Evolutionary conservation across 2,113 vertebrate genomes (phyloP).

Genomic region (Pimephales promelas): DNA sequence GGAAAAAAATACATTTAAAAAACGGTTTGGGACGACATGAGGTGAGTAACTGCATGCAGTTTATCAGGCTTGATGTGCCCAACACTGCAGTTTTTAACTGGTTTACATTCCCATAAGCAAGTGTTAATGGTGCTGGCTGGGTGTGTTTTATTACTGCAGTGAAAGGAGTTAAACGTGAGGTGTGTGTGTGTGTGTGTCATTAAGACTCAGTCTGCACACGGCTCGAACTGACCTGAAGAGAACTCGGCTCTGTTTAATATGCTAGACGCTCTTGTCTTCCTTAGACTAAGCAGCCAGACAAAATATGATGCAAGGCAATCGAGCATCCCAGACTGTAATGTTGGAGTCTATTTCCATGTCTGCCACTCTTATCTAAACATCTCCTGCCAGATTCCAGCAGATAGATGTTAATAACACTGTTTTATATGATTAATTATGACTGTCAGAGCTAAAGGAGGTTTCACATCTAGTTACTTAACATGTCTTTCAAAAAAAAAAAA

Average conservation of each 20-base stretch:
- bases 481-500: conserved; percentile 20
- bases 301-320: conserved; percentile 37
- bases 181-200: conserved; percentile 2
- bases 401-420: conserved; percentile 29
- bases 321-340: conserved; percentile 24
- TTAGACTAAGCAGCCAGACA: conserved; percentile 36
- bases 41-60: conserved; percentile 16
- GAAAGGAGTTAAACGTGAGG: conserved; percentile 14
- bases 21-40: background rate
- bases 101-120: conserved; percentile 40
- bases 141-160: conserved; percentile 42
- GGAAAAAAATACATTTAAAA: too few species aligned
- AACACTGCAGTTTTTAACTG: conserved; percentile 27
- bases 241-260: conserved; percentile 34
- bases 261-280: conserved; percentile 29
- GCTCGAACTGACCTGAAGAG: conserved; percentile 28
- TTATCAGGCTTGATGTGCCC: conserved; percentile 41
- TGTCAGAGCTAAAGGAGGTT: conserved; percentile 16
- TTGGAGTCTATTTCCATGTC: conserved; percentile 36
- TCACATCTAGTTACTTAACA: conserved; percentile 28
- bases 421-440: conserved; percentile 37
- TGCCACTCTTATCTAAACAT: conserved; percentile 26
- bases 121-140: conserved; percentile 40
- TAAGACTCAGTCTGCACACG: conserved; percentile 11
- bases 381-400: conserved; percentile 22